Base-by-base conservation (phyloP, 2,888 invertebrate species). In the Nomada hirtipes region DNA sequence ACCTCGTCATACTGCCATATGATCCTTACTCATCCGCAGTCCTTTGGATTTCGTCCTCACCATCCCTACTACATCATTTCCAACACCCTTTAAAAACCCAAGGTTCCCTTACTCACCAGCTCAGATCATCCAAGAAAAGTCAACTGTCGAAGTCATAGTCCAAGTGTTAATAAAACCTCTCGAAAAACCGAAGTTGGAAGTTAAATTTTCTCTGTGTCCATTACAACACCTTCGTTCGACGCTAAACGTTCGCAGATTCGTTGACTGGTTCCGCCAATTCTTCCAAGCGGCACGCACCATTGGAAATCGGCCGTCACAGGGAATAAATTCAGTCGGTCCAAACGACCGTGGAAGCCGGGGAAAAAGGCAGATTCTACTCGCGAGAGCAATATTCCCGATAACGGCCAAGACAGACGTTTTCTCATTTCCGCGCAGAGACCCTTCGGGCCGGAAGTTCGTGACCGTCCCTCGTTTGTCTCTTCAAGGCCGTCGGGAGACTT, bases 321-420 rank as follows among this genome's bases (percentile, higher is more conserved):
- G 85, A 88, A 89, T 89, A 87, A 88, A 89, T 88, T 86, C 82
- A 74, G 29, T 29, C 55, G 71, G 44, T n/a, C 73, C 47, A 61
- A 75, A 75, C 57, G 76, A 70, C 36, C 47, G n/a, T 13, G 53
- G 20, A 36, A 15, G 63, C 15, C 64, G 2, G 4, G 59, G 47
- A 52, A 75, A 76, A 70, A 73, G 78, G 73, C 72, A 23, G 52
- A 68, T 61, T 70, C 75, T 78, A 57, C 71, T 78, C 81, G 76
- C 59, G 81, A 70, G 83, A 67, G 76, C 85, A 83, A 83, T 85
- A 85, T 85, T 81, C 78, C 81, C 78, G 83, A 85, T 85, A 85
- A 68, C 73, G 72, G 63, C 15, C 74, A 76, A 80, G 77, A 83
- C 77, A 59, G 86, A 86, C 86, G 81, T 85, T 85, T 85, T 85